Evolutionary conservation across 2,888 invertebrate species (phyloP), one percentile per base, ranked within the genome.

Genomic region (Ramazzottius varieornatus): DNA sequence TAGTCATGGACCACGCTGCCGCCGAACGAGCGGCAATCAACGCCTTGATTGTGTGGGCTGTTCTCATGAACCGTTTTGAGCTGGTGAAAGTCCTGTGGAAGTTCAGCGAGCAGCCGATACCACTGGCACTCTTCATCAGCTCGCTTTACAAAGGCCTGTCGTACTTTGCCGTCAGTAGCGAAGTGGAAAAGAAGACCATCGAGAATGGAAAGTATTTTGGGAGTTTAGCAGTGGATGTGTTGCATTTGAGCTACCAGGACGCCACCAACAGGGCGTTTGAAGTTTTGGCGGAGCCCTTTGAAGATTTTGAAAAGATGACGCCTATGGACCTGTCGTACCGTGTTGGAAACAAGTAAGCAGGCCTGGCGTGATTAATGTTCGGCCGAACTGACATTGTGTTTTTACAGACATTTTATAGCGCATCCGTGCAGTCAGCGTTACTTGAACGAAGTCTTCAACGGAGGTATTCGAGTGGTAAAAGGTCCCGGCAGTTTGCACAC

Each of bases 351-450:
- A 71, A 54, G 54, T 54, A 29, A 20, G 40, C 20, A 40, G 40
- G 40, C 40, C 8, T 20, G 20, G 20, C 20, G 40, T 40, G 8
- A 13, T 40, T 40, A 40, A n/a, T n/a, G n/a, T n/a, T n/a, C n/a
- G n/a, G n/a, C n/a, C n/a, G n/a, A n/a, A n/a, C n/a, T n/a, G n/a
- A n/a, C n/a, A n/a, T n/a, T n/a, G n/a, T n/a, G 4, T 54, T 54
- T 8, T 24, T 24, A 13, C 54, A 54, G 71, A 33, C 71, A 71
- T 46, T 77, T 79, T 69, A 73, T 79, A 33, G 76, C 78, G 2
- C 79, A 79, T 69, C 77, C 77, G 2, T 77, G 77, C 67, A 78
- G 78, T 70, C 79, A 79, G 71, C 73, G 76, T 67, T 78, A 78
- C 77, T 72, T 79, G 24, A 75, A 75, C 2, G 73, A 75, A 40